Evolutionary conservation across 2,888 invertebrate genomes (phyloP).

Genomic region (Drosophila pegasa): DNA sequence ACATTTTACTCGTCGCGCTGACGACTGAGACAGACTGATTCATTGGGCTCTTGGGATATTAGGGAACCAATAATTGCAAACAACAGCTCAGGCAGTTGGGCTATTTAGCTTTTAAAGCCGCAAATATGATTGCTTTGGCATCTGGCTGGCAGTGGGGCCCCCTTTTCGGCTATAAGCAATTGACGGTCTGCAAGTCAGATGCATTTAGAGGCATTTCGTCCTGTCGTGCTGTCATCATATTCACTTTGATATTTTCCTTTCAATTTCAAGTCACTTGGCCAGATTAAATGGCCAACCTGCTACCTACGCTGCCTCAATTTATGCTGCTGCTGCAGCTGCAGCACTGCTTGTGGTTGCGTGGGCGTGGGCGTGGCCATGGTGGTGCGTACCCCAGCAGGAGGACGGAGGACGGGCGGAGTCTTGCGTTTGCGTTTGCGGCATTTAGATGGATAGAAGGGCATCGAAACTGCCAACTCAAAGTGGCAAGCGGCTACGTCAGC

Average conservation of each 20-base stretch:
- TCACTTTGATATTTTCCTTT: slow-evolving; percentile 78
- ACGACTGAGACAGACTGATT: not conserved
- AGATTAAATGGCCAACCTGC: slow-evolving; percentile 71
- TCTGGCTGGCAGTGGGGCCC: not conserved
- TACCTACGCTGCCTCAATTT: slow-evolving; percentile 13
- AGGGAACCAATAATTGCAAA: slow-evolving; percentile 1
- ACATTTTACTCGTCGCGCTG: too few relatives aligned
- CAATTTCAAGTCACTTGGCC: slow-evolving; percentile 73
- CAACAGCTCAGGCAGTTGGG: not conserved
- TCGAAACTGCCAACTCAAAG: slow-evolving; percentile 29
- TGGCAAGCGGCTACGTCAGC: slow-evolving; percentile 67
- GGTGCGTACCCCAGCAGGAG: not conserved
- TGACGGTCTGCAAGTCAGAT: slow-evolving; percentile 8
- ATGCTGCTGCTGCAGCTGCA: not conserved
- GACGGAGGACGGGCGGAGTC: not conserved
- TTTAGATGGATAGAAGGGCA: slow-evolving; percentile 23
- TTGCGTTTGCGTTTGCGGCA: slow-evolving; percentile 8
- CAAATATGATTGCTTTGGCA: slow-evolving; percentile 7
- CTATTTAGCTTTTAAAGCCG: slow-evolving; percentile 1
- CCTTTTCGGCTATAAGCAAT: not conserved
- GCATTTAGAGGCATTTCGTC: slow-evolving; percentile 23
- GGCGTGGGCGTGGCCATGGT: slow-evolving; percentile 24
- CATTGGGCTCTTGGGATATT: not conserved
- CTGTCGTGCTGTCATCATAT: slow-evolving; percentile 60
- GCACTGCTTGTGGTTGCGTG: slow-evolving; percentile 49